These are phyloP conservation scores for Paramacrobiotus metropolitanus DNA, from an alignment of 1,140 invertebrate species.

Conservation along the genomic window DNA sequence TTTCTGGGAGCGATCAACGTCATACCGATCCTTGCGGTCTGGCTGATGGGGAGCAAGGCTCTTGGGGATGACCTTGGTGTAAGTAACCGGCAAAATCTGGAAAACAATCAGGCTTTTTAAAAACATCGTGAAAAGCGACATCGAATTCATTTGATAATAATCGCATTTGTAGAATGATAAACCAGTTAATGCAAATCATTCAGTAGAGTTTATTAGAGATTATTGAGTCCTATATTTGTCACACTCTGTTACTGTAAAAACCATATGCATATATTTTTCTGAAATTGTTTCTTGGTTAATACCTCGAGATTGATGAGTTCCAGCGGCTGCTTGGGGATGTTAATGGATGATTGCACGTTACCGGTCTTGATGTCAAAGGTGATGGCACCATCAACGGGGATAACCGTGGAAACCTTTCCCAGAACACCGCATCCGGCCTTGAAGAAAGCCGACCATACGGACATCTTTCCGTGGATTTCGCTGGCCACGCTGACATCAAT, in stretches of 20 bases:
- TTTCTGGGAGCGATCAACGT: background rate
- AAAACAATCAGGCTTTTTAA: too few relatives aligned
- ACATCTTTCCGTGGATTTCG: background rate
- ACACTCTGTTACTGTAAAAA: too few relatives aligned
- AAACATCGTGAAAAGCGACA: too few relatives aligned
- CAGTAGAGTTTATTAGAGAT: too few relatives aligned
- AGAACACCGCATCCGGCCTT: background rate
- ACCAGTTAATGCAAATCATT: too few relatives aligned
- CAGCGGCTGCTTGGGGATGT: background rate
- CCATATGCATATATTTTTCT: too few relatives aligned
- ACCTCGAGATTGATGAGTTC: background rate
- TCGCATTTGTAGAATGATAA: too few relatives aligned
- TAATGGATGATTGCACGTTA: background rate
- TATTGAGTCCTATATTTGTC: too few relatives aligned
- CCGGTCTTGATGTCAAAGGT: background rate
- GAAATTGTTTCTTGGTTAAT: background rate
- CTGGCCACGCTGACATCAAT: background rate
- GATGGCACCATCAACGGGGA: background rate
- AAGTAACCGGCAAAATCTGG: background rate
- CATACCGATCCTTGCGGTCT: background rate
- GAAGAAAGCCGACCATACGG: background rate
- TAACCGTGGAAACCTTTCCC: background rate
- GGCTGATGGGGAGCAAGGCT: background rate
- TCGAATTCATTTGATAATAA: too few relatives aligned
- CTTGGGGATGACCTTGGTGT: conserved; percentile 1